Conservation (phyloP, 2,888 invertebrate species). For the Drosophila aldrichi region DNA sequence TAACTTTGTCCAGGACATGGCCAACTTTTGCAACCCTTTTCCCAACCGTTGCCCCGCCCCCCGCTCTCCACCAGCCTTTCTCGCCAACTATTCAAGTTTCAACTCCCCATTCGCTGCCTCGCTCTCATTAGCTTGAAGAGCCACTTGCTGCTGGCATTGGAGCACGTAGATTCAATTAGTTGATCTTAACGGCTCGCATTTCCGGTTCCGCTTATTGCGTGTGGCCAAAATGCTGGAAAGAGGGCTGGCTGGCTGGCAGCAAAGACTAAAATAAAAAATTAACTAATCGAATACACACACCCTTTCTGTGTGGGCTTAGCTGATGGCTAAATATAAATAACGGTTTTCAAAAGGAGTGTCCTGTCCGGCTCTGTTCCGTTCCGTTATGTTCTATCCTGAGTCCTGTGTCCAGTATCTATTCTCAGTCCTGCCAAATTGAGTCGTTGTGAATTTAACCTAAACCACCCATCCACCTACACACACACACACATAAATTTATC, state of each 20-base stretch:
- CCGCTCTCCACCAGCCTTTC: too few relatives aligned
- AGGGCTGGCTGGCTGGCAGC: too few relatives aligned
- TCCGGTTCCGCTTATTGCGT: slow-evolving; percentile 53
- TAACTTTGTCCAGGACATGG: slow-evolving; percentile 63
- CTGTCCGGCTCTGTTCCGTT: neutral
- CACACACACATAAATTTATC: slow-evolving; percentile 41
- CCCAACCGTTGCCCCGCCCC: neutral
- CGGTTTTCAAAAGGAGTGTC: slow-evolving; percentile 40
- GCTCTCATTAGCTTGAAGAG: slow-evolving; percentile 39
- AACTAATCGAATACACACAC: slow-evolving; percentile 59
- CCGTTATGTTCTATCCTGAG: neutral
- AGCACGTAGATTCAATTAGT: slow-evolving; percentile 63
- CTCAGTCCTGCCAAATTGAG: slow-evolving; percentile 38
- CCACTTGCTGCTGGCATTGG: slow-evolving; percentile 42
- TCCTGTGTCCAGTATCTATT: slow-evolving; percentile 4
- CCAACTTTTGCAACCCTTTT: slow-evolving; percentile 21
- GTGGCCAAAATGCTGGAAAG: neutral
- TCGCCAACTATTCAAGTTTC: neutral
- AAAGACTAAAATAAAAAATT: slow-evolving; percentile 27
- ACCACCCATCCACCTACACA: neutral
- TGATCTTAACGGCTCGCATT: slow-evolving; percentile 56
- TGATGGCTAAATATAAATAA: slow-evolving; percentile 44
- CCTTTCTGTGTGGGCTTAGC: slow-evolving; percentile 11
- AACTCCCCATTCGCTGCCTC: neutral
- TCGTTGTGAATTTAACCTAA: slow-evolving; percentile 36